A percentile compares a stretch with the other conserved stretches of the same genome.
These are phyloP conservation scores for Sakesphorus luctuosus DNA, from an alignment of 2,113 vertebrate species.

Conservation along the genomic window DNA sequence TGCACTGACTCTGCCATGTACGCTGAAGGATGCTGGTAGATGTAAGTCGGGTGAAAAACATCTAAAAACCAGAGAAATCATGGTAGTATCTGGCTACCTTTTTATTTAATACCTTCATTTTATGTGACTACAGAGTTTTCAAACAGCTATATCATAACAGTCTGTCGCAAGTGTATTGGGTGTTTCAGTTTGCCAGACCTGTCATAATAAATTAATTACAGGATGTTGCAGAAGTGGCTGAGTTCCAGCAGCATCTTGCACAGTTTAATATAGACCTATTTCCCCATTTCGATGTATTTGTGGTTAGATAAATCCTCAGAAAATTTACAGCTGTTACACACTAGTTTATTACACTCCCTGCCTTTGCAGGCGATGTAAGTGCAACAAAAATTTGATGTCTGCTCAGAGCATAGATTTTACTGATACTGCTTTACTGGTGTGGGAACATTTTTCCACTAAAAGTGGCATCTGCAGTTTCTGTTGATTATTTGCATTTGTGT, in stretches of 20 bases:
- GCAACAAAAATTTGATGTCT: constrained; percentile 72
- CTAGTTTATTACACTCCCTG: constrained; percentile 88
- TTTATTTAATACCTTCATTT: constrained; percentile 28
- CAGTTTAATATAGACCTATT: constrained; percentile 95
- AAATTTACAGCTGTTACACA: constrained; percentile 89
- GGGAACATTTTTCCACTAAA: constrained; percentile 65
- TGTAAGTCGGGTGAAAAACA: not conserved
- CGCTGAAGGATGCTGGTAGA: not conserved
- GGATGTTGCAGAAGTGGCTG: constrained; percentile 98
- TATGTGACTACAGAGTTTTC: constrained; percentile 63
- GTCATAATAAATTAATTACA: constrained; percentile 99
- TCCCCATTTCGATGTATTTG: constrained; percentile 95
- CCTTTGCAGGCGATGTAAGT: constrained; percentile 69
- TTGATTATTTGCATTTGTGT: not conserved
- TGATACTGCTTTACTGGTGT: constrained; percentile 65
- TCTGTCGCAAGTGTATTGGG: constrained; percentile 95
- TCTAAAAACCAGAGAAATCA: not conserved
- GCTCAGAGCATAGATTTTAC: constrained; percentile 72
- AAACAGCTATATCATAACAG: constrained; percentile 74
- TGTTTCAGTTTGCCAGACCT: constrained; percentile 98
- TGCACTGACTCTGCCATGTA: not conserved
- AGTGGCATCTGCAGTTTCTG: constrained; percentile 49
- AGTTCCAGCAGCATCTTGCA: constrained; percentile 85
- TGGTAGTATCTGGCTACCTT: not conserved
- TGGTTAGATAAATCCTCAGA: constrained; percentile 93